Evolutionary conservation across 2,888 invertebrate genomes (phyloP).

Genomic region (Piscicola geometra): DNA sequence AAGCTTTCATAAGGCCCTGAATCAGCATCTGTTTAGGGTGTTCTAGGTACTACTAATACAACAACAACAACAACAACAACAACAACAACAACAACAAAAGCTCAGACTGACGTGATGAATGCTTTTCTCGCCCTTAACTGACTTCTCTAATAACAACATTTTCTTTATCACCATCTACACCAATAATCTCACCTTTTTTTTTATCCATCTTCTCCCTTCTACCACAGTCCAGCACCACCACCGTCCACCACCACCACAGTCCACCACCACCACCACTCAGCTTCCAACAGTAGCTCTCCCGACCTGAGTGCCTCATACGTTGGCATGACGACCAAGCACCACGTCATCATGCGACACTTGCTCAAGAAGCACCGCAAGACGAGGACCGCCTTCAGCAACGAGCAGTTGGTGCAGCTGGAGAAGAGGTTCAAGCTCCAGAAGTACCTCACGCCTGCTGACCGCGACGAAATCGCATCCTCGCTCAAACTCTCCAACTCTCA

Average conservation of each 20-base stretch:
- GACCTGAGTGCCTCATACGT: neutral
- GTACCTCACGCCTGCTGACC: constrained; percentile 92
- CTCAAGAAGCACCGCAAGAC: constrained; percentile 85
- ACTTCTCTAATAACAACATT: too few relatives aligned
- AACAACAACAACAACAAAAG: neutral
- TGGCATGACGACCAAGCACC: neutral
- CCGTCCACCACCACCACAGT: too few relatives aligned
- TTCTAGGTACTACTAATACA: neutral
- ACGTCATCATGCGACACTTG: constrained; percentile 20
- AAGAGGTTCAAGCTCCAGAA: constrained; percentile 96
- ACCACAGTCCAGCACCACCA: too few relatives aligned
- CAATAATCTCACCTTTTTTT: too few relatives aligned
- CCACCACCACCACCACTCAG: too few relatives aligned
- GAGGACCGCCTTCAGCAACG: constrained; percentile 94
- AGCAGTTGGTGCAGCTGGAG: constrained; percentile 95
- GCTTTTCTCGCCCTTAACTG: neutral
- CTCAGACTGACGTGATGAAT: neutral
- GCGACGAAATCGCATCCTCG: constrained; percentile 93
- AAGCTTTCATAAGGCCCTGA: neutral
- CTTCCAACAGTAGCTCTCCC: too few relatives aligned
- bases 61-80: too few relatives aligned
- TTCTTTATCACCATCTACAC: too few relatives aligned
- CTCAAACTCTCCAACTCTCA: constrained; percentile 93
- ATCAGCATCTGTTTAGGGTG: neutral
- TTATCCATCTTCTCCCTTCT: too few relatives aligned